These are phyloP conservation scores for Agriopis leucophaearia DNA, from an alignment of 2,888 invertebrate species.

Conservation along the genomic window DNA sequence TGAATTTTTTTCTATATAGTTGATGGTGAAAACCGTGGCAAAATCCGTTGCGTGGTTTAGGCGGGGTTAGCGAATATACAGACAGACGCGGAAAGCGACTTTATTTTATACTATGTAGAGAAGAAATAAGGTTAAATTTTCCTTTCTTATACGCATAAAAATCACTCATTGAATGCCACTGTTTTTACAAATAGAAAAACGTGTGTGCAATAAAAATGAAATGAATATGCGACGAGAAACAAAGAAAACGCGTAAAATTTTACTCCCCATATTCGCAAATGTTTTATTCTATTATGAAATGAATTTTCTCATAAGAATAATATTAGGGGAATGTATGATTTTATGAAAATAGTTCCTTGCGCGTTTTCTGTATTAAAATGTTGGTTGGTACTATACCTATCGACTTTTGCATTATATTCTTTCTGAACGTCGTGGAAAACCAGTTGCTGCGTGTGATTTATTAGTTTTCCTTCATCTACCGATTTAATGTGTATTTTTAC, in stretches of 20 bases:
- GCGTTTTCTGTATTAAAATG: constrained; percentile 11
- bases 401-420: not conserved
- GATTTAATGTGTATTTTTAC: too few species aligned
- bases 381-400: constrained; percentile 1
- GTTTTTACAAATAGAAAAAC: constrained; percentile 39
- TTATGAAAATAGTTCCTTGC: constrained; percentile 32
- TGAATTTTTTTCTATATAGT: too few species aligned
- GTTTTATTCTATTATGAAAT: constrained; percentile 35
- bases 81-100: too few species aligned
- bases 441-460: too few species aligned
- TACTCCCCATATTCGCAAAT: constrained; percentile 45
- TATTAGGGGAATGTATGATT: constrained; percentile 34
- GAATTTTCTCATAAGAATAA: constrained; percentile 38
- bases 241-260: constrained; percentile 56
- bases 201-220: constrained; percentile 54
- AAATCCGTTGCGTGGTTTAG: too few species aligned
- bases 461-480: not conserved
- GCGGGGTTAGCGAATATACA: too few species aligned
- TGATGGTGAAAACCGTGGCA: too few species aligned
- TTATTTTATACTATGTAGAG: too few species aligned
- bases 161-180: not conserved
- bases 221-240: constrained; percentile 51
- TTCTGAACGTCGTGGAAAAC: not conserved
- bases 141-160: not conserved
- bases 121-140: too few species aligned